A percentile compares a stretch with the other conserved stretches of the same genome.
Evolutionary conservation across 2,888 invertebrate species (phyloP).

Genomic region (Doris montereyensis): DNA sequence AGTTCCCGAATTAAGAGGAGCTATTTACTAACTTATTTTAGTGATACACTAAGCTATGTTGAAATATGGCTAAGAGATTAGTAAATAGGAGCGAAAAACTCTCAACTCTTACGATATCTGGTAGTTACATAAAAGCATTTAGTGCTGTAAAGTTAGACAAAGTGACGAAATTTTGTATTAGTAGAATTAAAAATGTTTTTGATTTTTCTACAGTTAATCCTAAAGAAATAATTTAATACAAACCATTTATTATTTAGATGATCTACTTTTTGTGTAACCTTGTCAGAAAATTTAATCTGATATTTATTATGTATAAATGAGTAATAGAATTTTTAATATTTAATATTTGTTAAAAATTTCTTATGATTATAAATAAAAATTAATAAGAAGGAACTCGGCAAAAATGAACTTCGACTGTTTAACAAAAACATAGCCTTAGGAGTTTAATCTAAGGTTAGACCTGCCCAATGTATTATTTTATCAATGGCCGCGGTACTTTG

Average conservation of each 20-base stretch:
- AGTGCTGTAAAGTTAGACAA: too few species aligned
- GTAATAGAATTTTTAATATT: too few species aligned
- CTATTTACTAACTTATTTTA: not conserved
- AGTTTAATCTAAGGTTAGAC: conserved; percentile 46
- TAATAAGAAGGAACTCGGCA: conserved; percentile 64
- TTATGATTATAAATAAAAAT: too few species aligned
- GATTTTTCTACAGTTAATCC: too few species aligned
- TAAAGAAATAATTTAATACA: too few species aligned
- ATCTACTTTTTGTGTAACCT: too few species aligned
- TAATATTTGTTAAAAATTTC: too few species aligned
- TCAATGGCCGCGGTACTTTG: conserved; percentile 62
- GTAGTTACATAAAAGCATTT: not conserved
- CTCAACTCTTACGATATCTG: conserved; percentile 13
- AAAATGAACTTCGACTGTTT: conserved; percentile 60
- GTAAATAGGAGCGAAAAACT: conserved; percentile 18
- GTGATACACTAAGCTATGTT: not conserved
- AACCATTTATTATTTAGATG: too few species aligned
- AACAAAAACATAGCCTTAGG: conserved; percentile 65
- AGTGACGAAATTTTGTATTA: too few species aligned
- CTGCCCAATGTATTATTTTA: conserved; percentile 61
- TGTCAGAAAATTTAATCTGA: too few species aligned
- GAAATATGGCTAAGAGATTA: not conserved
- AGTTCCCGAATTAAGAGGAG: not conserved
- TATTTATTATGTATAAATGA: too few species aligned
- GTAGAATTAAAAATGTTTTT: too few species aligned